Evolutionary conservation across 2,888 invertebrate genomes (phyloP), one percentile per base, ranked within the genome.

Genomic region (Lycocerus yunnanus): DNA sequence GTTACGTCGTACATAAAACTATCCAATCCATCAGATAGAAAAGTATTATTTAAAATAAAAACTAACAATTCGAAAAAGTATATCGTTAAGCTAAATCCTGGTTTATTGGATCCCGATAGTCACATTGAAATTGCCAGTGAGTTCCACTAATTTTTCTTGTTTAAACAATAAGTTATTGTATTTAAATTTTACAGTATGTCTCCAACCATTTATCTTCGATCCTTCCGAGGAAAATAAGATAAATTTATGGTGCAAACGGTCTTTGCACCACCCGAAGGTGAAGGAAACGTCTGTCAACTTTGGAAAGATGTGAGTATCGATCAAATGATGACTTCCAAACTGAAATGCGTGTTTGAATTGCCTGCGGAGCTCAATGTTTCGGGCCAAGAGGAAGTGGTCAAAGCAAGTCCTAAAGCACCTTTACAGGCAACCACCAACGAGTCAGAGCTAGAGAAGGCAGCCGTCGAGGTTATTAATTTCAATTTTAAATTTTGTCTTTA

Each of bases 171-270:
- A 11, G 11, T 27, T 18, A 3, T 13, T 13, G 11, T 27, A 27
- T 6, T 63, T 43, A 1, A n/a, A n/a, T n/a, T 6, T 43, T 63
- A 1, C 20, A 96, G 99, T 99, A 83, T 97, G 97, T 89, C 92
- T 99, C 83, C 99, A 99, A 87, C 97, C 98, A 59, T 96, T 97
- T 86, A 94, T 95, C 83, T 96, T 94, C 86, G 97, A 97, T 88
- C 94, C 95, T 77, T 93, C 92, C 88, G 97, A 98, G 87, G 98
- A 97, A 88, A 96, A 95, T 88, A 98, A 98, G 90, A 99, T 90
- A 99, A 99, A 91, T 99, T 99, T 87, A 99, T 99, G 99, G 98
- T 99, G 82, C 99, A 99, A 89, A 95, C 97, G 80, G 92, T 97
- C 83, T 91, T 95, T 86, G 95, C 95, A 77, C 96, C 97, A 3